Percentiles rank a stretch among this genome's conserved stretches.
Evolutionary conservation across 2,113 vertebrate genomes (phyloP).

Genomic region (Speoplatyrhinus poulsoni): DNA sequence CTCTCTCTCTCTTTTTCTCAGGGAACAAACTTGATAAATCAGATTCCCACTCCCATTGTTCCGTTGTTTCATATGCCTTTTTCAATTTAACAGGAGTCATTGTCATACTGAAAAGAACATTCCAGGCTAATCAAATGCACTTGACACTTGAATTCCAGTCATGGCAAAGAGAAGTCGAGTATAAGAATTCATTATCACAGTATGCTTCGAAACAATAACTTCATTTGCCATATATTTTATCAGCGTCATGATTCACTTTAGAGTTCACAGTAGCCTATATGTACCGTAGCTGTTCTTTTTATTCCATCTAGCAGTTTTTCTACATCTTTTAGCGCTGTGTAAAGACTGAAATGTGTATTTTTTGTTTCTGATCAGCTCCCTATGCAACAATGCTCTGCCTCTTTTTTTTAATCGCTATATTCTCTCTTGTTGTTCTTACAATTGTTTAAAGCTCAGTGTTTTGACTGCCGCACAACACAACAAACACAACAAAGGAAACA

Average conservation of each 20-base stretch:
- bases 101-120: conserved; percentile 77
- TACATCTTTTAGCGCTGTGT: neutral
- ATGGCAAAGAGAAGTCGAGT: conserved; percentile 42
- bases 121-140: conserved; percentile 26
- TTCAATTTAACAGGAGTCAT: conserved; percentile 85
- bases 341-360: neutral
- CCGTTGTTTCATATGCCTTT: conserved; percentile 86
- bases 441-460: conserved; percentile 42
- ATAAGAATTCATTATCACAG: conserved; percentile 5
- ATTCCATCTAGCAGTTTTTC: too few species aligned
- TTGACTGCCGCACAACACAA: conserved; percentile 21
- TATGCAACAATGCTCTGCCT: neutral
- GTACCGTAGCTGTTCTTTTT: neutral
- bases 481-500: conserved; percentile 21
- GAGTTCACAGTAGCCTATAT: too few species aligned
- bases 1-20: too few species aligned
- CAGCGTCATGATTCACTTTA: neutral
- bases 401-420: conserved; percentile 1
- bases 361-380: neutral
- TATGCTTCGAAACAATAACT: conserved; percentile 5
- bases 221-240: neutral
- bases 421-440: conserved; percentile 18
- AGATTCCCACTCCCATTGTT: too few species aligned
- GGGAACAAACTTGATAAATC: too few species aligned
- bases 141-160: conserved; percentile 44